These are phyloP conservation scores for Istiophorus platypterus DNA, from an alignment of 2,113 vertebrate species.

Conservation along the genomic window DNA sequence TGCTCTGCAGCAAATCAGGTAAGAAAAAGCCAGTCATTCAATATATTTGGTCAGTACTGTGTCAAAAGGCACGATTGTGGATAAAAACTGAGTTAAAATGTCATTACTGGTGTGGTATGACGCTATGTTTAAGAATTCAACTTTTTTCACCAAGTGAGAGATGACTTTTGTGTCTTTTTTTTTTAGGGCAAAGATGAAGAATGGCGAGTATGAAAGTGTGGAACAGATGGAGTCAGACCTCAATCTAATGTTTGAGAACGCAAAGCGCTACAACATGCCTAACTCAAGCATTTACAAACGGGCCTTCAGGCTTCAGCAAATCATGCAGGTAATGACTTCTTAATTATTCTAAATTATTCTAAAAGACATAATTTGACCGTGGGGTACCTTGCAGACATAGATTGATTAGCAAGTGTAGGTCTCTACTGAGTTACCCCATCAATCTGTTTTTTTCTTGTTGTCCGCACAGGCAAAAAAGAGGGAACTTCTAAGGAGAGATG, in stretches of 20 bases:
- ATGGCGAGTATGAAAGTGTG: slow-evolving; percentile 93
- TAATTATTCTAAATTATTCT: background rate
- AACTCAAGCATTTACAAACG: slow-evolving; percentile 98
- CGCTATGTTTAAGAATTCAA: background rate
- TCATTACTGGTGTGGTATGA: background rate
- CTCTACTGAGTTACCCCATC: background rate
- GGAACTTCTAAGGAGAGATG: slow-evolving; percentile 93
- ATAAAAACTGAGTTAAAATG: background rate
- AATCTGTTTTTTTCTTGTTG: background rate
- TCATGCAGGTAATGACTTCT: slow-evolving; percentile 90
- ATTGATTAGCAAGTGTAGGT: background rate
- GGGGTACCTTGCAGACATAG: background rate
- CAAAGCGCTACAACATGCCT: slow-evolving; percentile 97
- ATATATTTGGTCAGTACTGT: background rate
- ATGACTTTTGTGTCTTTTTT: background rate
- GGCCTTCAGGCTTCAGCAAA: slow-evolving; percentile 95
- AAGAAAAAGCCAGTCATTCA: slow-evolving; percentile 18
- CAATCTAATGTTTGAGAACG: slow-evolving; percentile 98
- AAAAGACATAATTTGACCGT: background rate
- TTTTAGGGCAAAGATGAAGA: slow-evolving; percentile 93
- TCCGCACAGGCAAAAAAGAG: slow-evolving; percentile 91
- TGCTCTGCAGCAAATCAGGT: slow-evolving; percentile 95
- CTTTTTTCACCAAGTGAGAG: background rate
- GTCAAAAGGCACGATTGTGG: background rate
- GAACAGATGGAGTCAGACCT: slow-evolving; percentile 95